Conservation (phyloP, 2,113 vertebrate genomes). For the Plotosus lineatus region DNA sequence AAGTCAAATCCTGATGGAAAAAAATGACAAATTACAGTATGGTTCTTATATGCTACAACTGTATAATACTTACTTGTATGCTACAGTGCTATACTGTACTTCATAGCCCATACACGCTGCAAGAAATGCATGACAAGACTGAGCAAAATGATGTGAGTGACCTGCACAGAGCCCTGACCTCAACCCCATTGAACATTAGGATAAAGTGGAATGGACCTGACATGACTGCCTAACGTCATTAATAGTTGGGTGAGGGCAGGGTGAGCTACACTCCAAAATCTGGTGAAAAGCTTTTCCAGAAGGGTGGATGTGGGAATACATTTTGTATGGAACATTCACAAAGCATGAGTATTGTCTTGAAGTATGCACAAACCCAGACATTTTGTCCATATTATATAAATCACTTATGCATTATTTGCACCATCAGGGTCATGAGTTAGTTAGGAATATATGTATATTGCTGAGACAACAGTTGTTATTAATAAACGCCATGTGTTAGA, state of each 20-base stretch:
- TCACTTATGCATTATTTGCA: neutral
- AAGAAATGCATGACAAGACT: too few species aligned
- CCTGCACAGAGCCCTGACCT: neutral
- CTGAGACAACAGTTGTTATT: constrained; percentile 32
- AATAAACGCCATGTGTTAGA: constrained; percentile 42
- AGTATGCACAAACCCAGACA: neutral
- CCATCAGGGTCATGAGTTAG: constrained; percentile 5
- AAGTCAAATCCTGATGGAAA: too few species aligned
- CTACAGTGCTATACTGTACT: too few species aligned
- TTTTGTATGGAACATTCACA: neutral
- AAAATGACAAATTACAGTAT: too few species aligned
- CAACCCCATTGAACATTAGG: neutral
- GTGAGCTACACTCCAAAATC: neutral
- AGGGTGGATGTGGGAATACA: neutral
- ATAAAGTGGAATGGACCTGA: neutral
- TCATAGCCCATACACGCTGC: too few species aligned
- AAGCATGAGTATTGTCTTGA: neutral
- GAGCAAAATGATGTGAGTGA: too few species aligned
- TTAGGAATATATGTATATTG: neutral
- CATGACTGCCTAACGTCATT: neutral
- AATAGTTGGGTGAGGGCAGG: too few species aligned
- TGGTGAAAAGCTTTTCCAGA: neutral
- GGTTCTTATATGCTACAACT: too few species aligned
- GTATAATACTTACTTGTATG: too few species aligned
- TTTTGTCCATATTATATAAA: neutral